Evolutionary conservation across 2,797 vertebrate genomes (phyloP), one percentile per base, ranked within the genome.

Genomic region (Selene dorsalis): DNA sequence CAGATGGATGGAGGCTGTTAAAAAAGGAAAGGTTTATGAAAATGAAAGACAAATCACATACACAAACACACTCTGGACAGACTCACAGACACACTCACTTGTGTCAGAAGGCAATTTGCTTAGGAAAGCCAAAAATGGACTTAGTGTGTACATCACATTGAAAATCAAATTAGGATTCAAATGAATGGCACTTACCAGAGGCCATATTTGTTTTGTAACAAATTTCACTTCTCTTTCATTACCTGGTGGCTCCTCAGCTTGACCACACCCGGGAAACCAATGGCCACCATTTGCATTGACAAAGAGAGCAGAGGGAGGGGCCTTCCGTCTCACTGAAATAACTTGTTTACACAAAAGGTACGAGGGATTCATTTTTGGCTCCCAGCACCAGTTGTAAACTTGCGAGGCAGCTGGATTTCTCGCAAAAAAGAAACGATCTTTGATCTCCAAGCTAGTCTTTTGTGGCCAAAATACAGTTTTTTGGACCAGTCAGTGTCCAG

Each of bases 141-240:
- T 91, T 89, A 62, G 85, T 88, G 92, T 92, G 90, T 93, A 91
- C 75, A 94, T 94, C 94, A 94, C 94, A 94, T 94, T 91, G 91
- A 88, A 69, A 95, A 90, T 91, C 94, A 96, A 96, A 95, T 94
- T 63, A 94, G 92, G 69, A 95, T 95, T 95, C 95, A 95, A 95
- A 95, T 93, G 73, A 88, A n/a, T 75, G 79, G 53, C 84, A 91
- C 93, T 92, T 90, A 83, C 87, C 85, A 82, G 87, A 84, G 70
- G 82, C 88, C 88, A 87, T 89, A 92, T 94, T 94, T 90, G 80
- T 92, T 89, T 93, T 95, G 94, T 95, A 94, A 90, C 94, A 94
- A 94, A 93, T 93, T 94, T 87, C 74, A 85, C 83, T 84, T 88
- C 87, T 92, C 85, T 89, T 90, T 86, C 85, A 88, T 93, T 93